These are phyloP conservation scores for Pelecanus crispus DNA, from an alignment of 2,113 vertebrate species.

Conservation along the genomic window DNA sequence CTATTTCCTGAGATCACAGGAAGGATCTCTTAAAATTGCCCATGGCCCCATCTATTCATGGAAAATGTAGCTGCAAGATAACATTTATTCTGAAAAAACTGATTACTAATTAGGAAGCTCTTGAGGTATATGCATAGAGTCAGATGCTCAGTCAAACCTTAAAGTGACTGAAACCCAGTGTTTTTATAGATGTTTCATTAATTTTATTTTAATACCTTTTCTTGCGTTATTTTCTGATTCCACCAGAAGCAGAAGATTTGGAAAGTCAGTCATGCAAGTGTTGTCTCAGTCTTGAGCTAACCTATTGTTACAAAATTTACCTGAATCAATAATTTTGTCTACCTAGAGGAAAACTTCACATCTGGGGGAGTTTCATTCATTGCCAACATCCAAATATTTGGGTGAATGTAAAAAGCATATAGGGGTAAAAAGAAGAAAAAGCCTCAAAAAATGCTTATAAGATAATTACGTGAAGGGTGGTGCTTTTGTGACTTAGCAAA, in stretches of 20 bases:
- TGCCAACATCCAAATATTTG: neutral
- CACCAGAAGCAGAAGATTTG: neutral
- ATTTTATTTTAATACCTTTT: neutral
- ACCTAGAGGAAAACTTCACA: neutral
- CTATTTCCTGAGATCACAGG: neutral
- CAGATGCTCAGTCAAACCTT: neutral
- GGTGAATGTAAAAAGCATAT: neutral
- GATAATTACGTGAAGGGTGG: fast-evolving
- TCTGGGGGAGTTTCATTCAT: neutral
- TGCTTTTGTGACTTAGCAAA: neutral
- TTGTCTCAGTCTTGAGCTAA: neutral
- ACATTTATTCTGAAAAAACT: neutral
- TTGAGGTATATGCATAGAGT: neutral
- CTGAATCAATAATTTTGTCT: neutral
- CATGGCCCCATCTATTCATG: neutral
- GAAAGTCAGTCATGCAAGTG: neutral
- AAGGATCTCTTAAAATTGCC: neutral
- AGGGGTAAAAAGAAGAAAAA: neutral
- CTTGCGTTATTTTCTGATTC: neutral
- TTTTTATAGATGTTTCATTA: neutral
- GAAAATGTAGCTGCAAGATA: neutral
- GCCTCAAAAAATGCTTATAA: neutral
- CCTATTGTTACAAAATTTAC: neutral
- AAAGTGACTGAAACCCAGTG: neutral
- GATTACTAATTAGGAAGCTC: neutral